These are phyloP conservation scores for Glaucopsyche alexis DNA, from an alignment of 2,888 invertebrate species.

Conservation along the genomic window DNA sequence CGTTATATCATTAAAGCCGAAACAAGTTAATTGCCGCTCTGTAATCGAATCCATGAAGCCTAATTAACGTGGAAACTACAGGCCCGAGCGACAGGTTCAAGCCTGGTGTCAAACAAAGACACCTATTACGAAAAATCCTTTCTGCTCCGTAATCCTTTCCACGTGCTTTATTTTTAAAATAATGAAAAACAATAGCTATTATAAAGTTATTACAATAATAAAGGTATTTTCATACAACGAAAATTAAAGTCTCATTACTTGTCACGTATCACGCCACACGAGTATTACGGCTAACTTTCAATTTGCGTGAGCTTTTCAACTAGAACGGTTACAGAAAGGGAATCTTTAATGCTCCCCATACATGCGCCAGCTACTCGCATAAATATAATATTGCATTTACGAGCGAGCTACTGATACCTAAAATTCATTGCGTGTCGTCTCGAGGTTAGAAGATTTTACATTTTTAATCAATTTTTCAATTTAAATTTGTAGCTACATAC, in stretches of 20 bases:
- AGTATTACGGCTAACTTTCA: constrained; percentile 39
- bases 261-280: constrained; percentile 40
- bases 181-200: constrained; percentile 42
- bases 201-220: constrained; percentile 54
- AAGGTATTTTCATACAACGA: constrained; percentile 58
- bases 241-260: constrained; percentile 60
- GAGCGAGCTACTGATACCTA: neutral
- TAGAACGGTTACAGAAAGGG: constrained; percentile 13
- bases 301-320: constrained; percentile 38
- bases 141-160: neutral
- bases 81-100: neutral
- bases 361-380: neutral
- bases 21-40: neutral
- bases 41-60: neutral
- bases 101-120: neutral
- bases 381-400: neutral
- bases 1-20: neutral
- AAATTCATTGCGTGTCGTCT: too few species aligned
- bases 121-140: neutral
- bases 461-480: too few species aligned
- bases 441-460: too few species aligned
- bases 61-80: neutral
- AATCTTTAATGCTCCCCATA: constrained; percentile 9
- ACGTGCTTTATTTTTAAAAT: constrained; percentile 25
- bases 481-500: too few species aligned